A percentile compares a stretch with the other conserved stretches of the same genome.
phyloP scores from a whole-genome alignment of 2,888 invertebrate genomes.

The Rhimphoctona megacephalus region DNA sequence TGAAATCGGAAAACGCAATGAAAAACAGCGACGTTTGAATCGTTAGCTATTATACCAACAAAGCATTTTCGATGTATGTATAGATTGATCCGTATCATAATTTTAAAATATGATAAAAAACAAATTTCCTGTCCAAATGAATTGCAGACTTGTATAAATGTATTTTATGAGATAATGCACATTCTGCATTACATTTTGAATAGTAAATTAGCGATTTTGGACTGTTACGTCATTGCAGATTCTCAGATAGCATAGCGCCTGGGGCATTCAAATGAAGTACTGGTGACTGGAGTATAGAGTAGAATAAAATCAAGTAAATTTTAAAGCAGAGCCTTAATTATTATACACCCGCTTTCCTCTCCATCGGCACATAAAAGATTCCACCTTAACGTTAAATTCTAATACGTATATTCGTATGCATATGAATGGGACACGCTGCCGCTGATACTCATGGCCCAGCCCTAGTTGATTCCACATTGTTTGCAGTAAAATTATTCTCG shows the following conservation, averaged over 20 bases:
- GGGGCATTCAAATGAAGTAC: too few relatives aligned
- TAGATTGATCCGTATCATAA: background rate
- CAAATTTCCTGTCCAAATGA: too few relatives aligned
- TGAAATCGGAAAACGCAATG: constrained; percentile 73
- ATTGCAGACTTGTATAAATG: too few relatives aligned
- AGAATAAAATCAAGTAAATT: background rate
- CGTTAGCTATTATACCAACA: constrained; percentile 22
- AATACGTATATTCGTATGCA: background rate
- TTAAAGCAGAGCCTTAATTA: background rate
- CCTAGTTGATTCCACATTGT: constrained; percentile 77
- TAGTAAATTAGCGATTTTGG: background rate
- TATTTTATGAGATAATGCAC: background rate
- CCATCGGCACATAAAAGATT: background rate
- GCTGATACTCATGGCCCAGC: constrained; percentile 63
- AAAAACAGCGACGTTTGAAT: constrained; percentile 62
- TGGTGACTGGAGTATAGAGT: background rate
- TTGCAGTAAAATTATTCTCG: constrained; percentile 75
- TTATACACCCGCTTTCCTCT: background rate
- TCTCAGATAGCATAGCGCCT: background rate
- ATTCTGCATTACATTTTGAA: background rate
- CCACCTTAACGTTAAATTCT: background rate
- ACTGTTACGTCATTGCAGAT: background rate
- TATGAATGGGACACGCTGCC: constrained; percentile 12
- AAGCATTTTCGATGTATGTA: constrained; percentile 17
- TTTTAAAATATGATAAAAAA: background rate